A percentile compares a stretch with the other conserved stretches of the same genome.
Conservation (phyloP, 2,888 invertebrate species). For the Epsilonema sp. region DNA sequence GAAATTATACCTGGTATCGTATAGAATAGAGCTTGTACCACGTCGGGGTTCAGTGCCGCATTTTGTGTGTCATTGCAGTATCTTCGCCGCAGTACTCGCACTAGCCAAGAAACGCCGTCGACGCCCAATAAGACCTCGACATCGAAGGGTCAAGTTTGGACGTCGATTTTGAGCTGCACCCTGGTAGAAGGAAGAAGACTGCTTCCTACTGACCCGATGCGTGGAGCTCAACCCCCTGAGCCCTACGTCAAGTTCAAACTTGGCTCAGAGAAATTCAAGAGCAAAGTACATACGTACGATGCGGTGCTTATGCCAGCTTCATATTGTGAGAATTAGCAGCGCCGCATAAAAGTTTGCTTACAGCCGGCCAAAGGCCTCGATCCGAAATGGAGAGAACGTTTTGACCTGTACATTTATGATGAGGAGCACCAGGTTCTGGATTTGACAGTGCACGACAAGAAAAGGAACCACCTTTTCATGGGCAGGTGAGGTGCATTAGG, state of each 20-base stretch:
- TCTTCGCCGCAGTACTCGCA: too few relatives aligned
- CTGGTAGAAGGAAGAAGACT: constrained; percentile 82
- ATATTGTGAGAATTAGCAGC: constrained; percentile 47
- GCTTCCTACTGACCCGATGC: constrained; percentile 59
- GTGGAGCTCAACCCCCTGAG: constrained; percentile 13
- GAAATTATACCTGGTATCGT: too few relatives aligned
- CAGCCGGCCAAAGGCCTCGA: constrained; percentile 48
- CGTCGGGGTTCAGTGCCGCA: too few relatives aligned
- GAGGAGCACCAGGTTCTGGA: constrained; percentile 76
- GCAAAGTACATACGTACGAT: too few relatives aligned
- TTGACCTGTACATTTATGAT: constrained; percentile 84
- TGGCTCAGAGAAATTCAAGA: constrained; percentile 91
- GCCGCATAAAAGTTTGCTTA: constrained; percentile 9
- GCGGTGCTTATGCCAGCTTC: too few relatives aligned
- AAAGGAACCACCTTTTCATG: constrained; percentile 30
- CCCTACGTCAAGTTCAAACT: constrained; percentile 90
- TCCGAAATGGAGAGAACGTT: constrained; percentile 87
- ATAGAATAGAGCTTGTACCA: too few relatives aligned
- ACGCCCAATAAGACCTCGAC: too few relatives aligned
- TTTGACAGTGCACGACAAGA: constrained; percentile 73
- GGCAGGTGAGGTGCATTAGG: constrained; percentile 5
- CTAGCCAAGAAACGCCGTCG: too few relatives aligned
- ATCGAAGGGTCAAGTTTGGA: too few relatives aligned
- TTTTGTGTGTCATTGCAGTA: too few relatives aligned
- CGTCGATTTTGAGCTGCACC: constrained; percentile 86